A percentile compares a stretch with the other conserved stretches of the same genome.
phyloP scores from a whole-genome alignment of 2,797 vertebrate genomes.

The Ctenochaetus hawaiiensis region DNA sequence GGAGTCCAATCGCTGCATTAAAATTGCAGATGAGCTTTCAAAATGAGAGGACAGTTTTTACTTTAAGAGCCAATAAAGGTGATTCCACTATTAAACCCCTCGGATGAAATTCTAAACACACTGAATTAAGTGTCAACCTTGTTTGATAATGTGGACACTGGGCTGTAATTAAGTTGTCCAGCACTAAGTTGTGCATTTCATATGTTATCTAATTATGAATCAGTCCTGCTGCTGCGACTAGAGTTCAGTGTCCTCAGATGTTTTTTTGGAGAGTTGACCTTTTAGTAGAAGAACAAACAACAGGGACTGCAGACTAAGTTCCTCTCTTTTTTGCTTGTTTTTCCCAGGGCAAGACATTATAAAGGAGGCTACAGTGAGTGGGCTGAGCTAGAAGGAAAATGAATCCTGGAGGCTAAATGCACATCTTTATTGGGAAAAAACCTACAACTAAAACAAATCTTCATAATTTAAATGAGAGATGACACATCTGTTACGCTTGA shows the following conservation, averaged over 20 bases:
- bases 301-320: background rate
- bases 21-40: background rate
- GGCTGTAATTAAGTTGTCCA: background rate
- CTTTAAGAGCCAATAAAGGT: background rate
- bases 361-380: slow-evolving; percentile 83
- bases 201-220: slow-evolving; percentile 33
- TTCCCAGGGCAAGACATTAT: slow-evolving; percentile 79
- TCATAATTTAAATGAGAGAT: background rate
- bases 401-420: background rate
- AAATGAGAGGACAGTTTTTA: background rate
- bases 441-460: background rate
- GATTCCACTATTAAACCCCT: background rate
- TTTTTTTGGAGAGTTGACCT: slow-evolving; percentile 20
- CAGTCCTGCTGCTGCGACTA: background rate
- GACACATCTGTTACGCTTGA: background rate
- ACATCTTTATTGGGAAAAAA: background rate
- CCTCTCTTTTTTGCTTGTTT: slow-evolving; percentile 8
- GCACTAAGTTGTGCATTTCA: background rate
- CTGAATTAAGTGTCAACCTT: background rate
- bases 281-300: slow-evolving; percentile 15
- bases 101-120: background rate
- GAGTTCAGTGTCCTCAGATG: background rate
- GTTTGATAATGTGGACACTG: background rate
- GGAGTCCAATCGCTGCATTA: background rate
- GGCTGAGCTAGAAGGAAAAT: slow-evolving; percentile 69